Percentiles rank a stretch among this genome's conserved stretches.
Conservation (phyloP, 2,113 vertebrate genomes). For the Phrynosoma blainvillii region DNA sequence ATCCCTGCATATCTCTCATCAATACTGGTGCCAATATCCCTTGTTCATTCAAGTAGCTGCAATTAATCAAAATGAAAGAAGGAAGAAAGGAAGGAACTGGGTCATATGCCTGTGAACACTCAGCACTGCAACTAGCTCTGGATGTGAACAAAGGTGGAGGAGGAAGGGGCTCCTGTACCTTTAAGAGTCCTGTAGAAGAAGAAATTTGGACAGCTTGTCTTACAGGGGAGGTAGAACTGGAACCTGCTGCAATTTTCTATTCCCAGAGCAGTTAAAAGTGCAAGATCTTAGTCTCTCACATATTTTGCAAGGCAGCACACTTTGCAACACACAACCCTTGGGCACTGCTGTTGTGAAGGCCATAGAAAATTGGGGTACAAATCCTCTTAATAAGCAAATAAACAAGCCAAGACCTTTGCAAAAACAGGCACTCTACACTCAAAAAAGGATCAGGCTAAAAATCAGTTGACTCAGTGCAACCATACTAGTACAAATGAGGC, state of each 20-base stretch:
- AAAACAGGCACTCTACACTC: background rate
- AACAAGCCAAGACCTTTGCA: background rate
- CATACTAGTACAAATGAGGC: background rate
- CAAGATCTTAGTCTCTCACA: background rate
- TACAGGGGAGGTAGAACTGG: background rate
- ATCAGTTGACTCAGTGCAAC: background rate
- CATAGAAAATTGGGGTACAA: background rate
- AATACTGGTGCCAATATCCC: slow-evolving; percentile 21
- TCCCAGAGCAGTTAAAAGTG: background rate
- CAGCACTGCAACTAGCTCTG: background rate
- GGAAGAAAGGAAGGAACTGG: slow-evolving; percentile 38
- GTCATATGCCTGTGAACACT: background rate
- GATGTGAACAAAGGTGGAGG: background rate
- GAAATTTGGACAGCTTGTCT: background rate
- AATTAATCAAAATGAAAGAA: background rate
- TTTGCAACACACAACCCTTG: background rate
- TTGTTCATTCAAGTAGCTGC: slow-evolving; percentile 28
- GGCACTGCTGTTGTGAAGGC: background rate
- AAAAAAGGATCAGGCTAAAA: background rate
- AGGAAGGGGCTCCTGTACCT: background rate
- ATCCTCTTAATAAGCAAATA: background rate
- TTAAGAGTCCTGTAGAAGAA: background rate
- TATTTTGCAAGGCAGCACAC: background rate
- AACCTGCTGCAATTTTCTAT: background rate
- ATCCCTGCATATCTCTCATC: slow-evolving; percentile 14